phyloP scores from a whole-genome alignment of 2,888 invertebrate genomes.

The Nomada ruficornis region DNA sequence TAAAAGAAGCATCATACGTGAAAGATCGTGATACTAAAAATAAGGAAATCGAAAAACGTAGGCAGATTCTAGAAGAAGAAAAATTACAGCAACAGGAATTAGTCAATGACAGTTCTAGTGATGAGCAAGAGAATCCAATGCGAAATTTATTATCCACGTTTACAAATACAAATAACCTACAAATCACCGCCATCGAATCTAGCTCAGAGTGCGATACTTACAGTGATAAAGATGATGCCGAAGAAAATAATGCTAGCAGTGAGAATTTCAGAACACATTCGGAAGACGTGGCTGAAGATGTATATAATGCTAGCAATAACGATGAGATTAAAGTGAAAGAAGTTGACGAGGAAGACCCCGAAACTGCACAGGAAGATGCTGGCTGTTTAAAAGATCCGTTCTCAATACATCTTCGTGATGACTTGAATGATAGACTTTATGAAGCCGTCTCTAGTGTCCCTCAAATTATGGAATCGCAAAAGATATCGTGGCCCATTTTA shows the following conservation, averaged over 20 bases:
- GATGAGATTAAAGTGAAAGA: conserved; percentile 63
- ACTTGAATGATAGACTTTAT: conserved; percentile 88
- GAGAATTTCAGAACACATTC: conserved; percentile 59
- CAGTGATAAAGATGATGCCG: conserved; percentile 58
- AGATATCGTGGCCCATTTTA: conserved; percentile 87
- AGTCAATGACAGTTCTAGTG: conserved; percentile 84
- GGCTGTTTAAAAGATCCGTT: conserved; percentile 87
- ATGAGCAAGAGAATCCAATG: conserved; percentile 86
- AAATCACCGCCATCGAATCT: conserved; percentile 80
- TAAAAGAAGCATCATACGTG: conserved; percentile 77
- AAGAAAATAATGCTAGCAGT: conserved; percentile 53
- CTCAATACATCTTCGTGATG: conserved; percentile 88
- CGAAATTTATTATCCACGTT: conserved; percentile 86
- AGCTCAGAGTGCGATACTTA: conserved; percentile 77
- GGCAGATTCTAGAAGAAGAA: conserved; percentile 84
- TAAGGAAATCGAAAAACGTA: conserved; percentile 79
- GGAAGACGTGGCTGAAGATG: conserved; percentile 37
- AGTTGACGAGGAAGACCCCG: conserved; percentile 80
- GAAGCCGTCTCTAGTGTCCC: conserved; percentile 86
- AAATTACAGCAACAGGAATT: conserved; percentile 83
- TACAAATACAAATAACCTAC: conserved; percentile 60
- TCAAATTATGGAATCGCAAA: conserved; percentile 82
- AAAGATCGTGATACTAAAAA: conserved; percentile 79
- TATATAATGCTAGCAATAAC: conserved; percentile 27
- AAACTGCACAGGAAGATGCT: conserved; percentile 81